A percentile compares a stretch with the other conserved stretches of the same genome.
phyloP scores from a whole-genome alignment of 1,140 invertebrate genomes.

The Nasonia giraulti region DNA sequence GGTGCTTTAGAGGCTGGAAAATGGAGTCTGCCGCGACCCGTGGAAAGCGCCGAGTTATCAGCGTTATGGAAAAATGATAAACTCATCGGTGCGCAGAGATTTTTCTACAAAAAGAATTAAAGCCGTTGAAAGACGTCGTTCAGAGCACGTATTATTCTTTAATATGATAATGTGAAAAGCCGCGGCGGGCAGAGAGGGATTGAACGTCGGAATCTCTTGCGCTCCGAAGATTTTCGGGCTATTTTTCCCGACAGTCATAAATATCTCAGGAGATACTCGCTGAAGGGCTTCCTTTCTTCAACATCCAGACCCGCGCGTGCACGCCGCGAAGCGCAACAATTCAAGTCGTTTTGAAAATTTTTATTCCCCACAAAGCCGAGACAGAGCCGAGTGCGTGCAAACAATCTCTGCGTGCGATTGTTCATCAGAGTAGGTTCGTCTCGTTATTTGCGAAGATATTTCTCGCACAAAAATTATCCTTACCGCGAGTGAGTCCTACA shows the following conservation, averaged over 20 bases:
- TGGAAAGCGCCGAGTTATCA: background rate
- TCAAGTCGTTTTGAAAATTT: too few relatives aligned
- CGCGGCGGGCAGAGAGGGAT: background rate
- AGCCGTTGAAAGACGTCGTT: background rate
- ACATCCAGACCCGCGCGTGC: background rate
- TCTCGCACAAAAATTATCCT: too few relatives aligned
- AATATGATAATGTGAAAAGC: background rate
- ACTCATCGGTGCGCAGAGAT: too few relatives aligned
- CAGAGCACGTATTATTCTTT: background rate
- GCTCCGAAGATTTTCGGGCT: background rate
- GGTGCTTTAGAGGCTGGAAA: background rate
- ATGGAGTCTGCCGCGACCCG: background rate
- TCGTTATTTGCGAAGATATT: too few relatives aligned
- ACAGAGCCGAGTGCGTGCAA: too few relatives aligned
- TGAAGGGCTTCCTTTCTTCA: conserved; percentile 11
- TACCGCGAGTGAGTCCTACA: too few relatives aligned
- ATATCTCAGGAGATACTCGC: background rate
- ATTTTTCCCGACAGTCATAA: conserved; percentile 16
- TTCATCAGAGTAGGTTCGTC: too few relatives aligned
- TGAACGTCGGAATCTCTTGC: conserved; percentile 10
- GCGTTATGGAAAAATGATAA: background rate
- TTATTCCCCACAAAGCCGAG: too few relatives aligned
- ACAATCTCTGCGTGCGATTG: too few relatives aligned
- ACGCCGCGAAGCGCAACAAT: too few relatives aligned
- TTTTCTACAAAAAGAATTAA: too few relatives aligned